Evolutionary conservation across 2,113 vertebrate genomes (phyloP).

Genomic region (Prolemur simus): DNA sequence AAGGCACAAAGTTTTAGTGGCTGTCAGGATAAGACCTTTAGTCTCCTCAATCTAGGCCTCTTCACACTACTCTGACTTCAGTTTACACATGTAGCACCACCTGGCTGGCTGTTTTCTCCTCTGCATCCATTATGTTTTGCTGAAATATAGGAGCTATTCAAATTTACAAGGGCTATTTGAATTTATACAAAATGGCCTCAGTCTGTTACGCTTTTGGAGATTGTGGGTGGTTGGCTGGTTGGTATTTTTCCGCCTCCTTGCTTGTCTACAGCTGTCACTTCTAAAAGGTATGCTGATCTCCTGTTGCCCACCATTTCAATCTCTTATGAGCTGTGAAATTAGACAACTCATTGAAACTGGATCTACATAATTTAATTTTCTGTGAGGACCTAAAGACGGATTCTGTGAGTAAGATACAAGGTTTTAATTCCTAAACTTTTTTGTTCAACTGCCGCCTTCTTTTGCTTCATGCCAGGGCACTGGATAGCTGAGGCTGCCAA

Average conservation of each 20-base stretch:
- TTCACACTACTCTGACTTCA: not conserved
- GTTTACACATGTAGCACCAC: not conserved
- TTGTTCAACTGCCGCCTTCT: not conserved
- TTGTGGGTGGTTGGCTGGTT: not conserved
- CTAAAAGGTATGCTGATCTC: slow-evolving; percentile 21
- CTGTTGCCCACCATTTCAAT: not conserved
- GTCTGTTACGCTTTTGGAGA: not conserved
- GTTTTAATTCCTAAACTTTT: slow-evolving; percentile 11
- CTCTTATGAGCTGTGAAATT: not conserved
- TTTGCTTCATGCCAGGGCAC: slow-evolving; percentile 16
- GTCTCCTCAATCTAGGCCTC: not conserved
- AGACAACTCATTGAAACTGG: not conserved
- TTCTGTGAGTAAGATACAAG: not conserved
- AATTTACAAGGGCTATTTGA: not conserved
- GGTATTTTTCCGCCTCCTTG: slow-evolving; percentile 20
- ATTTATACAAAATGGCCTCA: not conserved
- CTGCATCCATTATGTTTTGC: not conserved
- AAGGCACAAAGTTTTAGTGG: not conserved
- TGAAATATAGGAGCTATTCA: slow-evolving; percentile 10
- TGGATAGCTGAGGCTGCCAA: not conserved
- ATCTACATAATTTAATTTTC: not conserved
- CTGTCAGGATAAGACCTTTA: not conserved
- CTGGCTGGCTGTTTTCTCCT: not conserved
- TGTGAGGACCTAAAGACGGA: not conserved
- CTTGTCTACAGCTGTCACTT: slow-evolving; percentile 14